phyloP scores from a whole-genome alignment of 30 jellyfish, hydroid and myxozoan genomes.

The Rhopilema esculentum region DNA sequence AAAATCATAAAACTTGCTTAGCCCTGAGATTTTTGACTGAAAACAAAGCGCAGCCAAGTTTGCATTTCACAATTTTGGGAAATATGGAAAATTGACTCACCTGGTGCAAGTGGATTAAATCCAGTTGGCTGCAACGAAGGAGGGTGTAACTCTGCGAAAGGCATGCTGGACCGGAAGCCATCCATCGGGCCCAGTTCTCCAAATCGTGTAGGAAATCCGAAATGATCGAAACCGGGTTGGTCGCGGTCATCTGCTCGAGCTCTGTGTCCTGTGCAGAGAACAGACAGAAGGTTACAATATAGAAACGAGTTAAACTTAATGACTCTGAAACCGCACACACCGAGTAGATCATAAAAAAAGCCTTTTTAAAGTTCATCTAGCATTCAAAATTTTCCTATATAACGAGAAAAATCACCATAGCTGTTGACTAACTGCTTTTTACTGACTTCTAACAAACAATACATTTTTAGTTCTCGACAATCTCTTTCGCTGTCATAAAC shows the following conservation, averaged over 20 bases:
- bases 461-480: too few relatives aligned
- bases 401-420: too few relatives aligned
- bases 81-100: constrained; percentile 36
- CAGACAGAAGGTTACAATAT: not conserved
- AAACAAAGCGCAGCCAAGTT: too few relatives aligned
- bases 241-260: constrained; percentile 96
- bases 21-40: too few relatives aligned
- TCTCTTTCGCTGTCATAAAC: too few relatives aligned
- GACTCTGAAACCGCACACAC: constrained; percentile 1
- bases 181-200: constrained; percentile 99
- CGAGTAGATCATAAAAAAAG: too few relatives aligned
- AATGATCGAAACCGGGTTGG: constrained; percentile 95
- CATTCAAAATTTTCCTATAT: too few relatives aligned
- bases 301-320: not conserved
- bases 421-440: too few relatives aligned
- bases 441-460: too few relatives aligned
- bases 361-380: too few relatives aligned
- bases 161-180: constrained; percentile 93
- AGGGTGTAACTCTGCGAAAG: constrained; percentile 94
- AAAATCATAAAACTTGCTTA: too few relatives aligned
- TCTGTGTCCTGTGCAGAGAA: constrained; percentile 86
- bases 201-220: constrained; percentile 91
- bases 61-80: not conserved
- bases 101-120: constrained; percentile 94
- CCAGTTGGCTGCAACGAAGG: constrained; percentile 87